A percentile compares a stretch with the other conserved stretches of the same genome.
Evolutionary conservation across 2,113 vertebrate species (phyloP).

Genomic region (Pluvialis apricaria): DNA sequence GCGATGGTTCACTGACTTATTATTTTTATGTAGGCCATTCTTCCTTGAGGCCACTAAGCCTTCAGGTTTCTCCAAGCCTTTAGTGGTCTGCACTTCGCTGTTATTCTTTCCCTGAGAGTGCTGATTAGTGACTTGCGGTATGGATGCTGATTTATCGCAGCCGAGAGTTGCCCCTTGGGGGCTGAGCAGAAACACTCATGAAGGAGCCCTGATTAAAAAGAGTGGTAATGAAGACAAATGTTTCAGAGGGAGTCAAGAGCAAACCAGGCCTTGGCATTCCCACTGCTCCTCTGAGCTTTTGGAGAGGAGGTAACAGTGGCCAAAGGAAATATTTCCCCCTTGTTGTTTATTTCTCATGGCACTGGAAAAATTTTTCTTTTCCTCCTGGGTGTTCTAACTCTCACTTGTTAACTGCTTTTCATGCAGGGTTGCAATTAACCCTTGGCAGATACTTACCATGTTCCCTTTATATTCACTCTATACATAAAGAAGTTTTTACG

Average conservation of each 20-base stretch:
- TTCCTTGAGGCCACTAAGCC: constrained; percentile 66
- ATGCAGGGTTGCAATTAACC: constrained; percentile 88
- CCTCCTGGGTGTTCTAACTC: constrained; percentile 88
- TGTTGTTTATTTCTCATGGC: constrained; percentile 88
- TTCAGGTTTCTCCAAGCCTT: constrained; percentile 69
- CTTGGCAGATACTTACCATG: constrained; percentile 75
- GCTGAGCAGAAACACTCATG: constrained; percentile 81
- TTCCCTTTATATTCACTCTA: constrained; percentile 63
- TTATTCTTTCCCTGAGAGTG: constrained; percentile 81
- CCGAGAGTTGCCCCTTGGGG: constrained; percentile 78
- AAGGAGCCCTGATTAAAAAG: constrained; percentile 84
- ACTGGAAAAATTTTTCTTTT: constrained; percentile 81
- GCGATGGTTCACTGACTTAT: constrained; percentile 48
- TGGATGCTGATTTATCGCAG: constrained; percentile 82
- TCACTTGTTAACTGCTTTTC: constrained; percentile 94
- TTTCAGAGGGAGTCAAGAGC: constrained; percentile 78
- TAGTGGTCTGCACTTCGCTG: constrained; percentile 72
- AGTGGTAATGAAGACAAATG: constrained; percentile 86
- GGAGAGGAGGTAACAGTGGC: constrained; percentile 78
- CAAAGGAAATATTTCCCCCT: constrained; percentile 84
- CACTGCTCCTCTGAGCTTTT: constrained; percentile 77
- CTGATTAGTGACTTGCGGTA: constrained; percentile 85
- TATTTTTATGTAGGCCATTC: constrained; percentile 42
- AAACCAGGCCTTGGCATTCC: constrained; percentile 77
- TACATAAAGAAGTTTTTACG: constrained; percentile 76